phyloP scores from a whole-genome alignment of 2,888 invertebrate species.

The Sminthurides aquaticus region DNA sequence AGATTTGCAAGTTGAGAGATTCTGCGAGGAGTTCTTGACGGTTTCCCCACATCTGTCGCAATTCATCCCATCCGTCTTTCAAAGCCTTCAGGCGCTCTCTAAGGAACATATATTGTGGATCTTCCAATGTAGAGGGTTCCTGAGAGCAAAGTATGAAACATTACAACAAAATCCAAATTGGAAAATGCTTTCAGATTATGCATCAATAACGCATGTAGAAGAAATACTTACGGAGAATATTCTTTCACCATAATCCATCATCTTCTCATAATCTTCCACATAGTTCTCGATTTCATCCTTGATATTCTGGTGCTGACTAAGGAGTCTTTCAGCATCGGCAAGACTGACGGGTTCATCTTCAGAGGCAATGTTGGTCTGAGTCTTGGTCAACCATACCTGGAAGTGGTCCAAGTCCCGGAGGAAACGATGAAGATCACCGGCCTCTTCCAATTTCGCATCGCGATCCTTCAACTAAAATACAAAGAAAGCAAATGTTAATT shows the following conservation, averaged over 20 bases:
- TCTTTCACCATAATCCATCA: constrained; percentile 99
- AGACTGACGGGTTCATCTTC: constrained; percentile 89
- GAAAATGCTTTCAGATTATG: not conserved
- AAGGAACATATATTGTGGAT: constrained; percentile 99
- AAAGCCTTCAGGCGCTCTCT: constrained; percentile 94
- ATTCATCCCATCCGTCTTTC: constrained; percentile 97
- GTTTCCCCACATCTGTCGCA: constrained; percentile 99
- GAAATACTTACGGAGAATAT: constrained; percentile 70
- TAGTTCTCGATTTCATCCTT: constrained; percentile 99
- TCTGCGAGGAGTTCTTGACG: constrained; percentile 88
- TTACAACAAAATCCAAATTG: not conserved
- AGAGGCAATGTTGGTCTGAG: constrained; percentile 97
- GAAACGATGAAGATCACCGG: constrained; percentile 96
- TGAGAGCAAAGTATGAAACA: constrained; percentile 41
- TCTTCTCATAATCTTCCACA: constrained; percentile 93
- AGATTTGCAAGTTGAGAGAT: constrained; percentile 87
- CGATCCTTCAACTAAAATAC: constrained; percentile 79
- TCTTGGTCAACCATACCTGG: constrained; percentile 97
- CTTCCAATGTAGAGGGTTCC: constrained; percentile 79
- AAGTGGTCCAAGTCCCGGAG: constrained; percentile 98
- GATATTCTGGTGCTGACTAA: constrained; percentile 96
- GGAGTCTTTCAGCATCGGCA: constrained; percentile 91
- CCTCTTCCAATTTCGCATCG: constrained; percentile 96
- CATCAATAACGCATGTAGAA: not conserved
- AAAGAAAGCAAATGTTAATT: too few species aligned